phyloP scores from a whole-genome alignment of 2,113 vertebrate genomes.

The Hemibagrus wyckioides region DNA sequence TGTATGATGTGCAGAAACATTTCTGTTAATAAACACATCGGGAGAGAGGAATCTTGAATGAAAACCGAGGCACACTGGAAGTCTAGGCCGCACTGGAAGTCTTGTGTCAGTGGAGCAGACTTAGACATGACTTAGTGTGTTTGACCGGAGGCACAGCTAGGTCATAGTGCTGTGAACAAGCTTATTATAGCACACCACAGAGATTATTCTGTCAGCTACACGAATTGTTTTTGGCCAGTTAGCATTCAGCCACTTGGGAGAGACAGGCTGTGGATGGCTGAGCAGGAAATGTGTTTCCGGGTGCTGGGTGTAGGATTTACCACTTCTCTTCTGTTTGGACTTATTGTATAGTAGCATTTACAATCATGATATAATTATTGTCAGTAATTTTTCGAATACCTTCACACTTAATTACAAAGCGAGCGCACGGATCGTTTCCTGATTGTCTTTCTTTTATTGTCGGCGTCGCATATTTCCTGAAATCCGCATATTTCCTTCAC shows the following conservation, averaged over 20 bases:
- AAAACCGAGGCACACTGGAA: background rate
- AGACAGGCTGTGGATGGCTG: background rate
- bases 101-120: background rate
- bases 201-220: slow-evolving; percentile 1
- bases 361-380: background rate
- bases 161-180: background rate
- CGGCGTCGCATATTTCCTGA: background rate
- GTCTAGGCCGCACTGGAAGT: background rate
- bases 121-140: background rate
- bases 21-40: background rate
- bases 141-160: background rate
- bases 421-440: background rate
- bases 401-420: background rate
- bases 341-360: background rate
- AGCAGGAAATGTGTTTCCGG: background rate
- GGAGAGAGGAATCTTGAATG: background rate
- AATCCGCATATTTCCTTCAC: background rate
- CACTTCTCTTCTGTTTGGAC: background rate
- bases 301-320: background rate
- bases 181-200: background rate
- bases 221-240: background rate
- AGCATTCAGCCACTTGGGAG: background rate
- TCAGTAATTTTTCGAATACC: background rate
- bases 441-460: background rate
- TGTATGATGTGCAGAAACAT: background rate